Conservation (phyloP, 2,113 vertebrate species). For the Leptocoma aspasia region DNA sequence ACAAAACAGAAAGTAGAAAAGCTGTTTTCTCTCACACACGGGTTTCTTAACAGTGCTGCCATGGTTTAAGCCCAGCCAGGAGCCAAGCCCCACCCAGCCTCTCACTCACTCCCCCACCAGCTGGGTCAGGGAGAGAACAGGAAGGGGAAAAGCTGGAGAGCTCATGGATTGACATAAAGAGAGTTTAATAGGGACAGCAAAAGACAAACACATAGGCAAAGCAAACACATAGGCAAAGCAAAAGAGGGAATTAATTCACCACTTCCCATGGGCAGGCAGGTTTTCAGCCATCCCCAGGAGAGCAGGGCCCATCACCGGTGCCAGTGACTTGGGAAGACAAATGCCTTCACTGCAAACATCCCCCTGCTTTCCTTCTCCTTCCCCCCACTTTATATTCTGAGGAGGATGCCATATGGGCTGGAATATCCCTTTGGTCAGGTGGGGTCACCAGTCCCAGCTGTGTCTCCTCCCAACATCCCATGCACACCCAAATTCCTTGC, state of each 20-base stretch:
- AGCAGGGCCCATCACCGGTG: background rate
- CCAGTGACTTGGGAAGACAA: background rate
- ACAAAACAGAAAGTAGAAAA: background rate
- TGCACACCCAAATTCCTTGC: background rate
- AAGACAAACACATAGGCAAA: background rate
- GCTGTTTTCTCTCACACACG: background rate
- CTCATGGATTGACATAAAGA: background rate
- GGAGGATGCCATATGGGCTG: background rate
- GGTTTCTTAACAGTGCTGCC: background rate
- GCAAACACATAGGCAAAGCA: background rate
- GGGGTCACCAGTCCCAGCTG: background rate
- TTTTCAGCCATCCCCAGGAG: background rate
- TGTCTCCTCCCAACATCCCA: background rate
- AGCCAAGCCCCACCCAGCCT: background rate
- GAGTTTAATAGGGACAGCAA: background rate
- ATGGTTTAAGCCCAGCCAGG: background rate
- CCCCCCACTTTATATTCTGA: background rate
- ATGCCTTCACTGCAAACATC: background rate
- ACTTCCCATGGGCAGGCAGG: background rate
- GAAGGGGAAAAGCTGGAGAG: background rate
- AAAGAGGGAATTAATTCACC: background rate
- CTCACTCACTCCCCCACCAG: background rate
- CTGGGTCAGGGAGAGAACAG: too few relatives aligned
- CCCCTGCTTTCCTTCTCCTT: background rate
- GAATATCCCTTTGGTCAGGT: background rate